These are phyloP conservation scores for Aphidius ervi DNA, from an alignment of 1,140 invertebrate species.

Conservation along the genomic window DNA sequence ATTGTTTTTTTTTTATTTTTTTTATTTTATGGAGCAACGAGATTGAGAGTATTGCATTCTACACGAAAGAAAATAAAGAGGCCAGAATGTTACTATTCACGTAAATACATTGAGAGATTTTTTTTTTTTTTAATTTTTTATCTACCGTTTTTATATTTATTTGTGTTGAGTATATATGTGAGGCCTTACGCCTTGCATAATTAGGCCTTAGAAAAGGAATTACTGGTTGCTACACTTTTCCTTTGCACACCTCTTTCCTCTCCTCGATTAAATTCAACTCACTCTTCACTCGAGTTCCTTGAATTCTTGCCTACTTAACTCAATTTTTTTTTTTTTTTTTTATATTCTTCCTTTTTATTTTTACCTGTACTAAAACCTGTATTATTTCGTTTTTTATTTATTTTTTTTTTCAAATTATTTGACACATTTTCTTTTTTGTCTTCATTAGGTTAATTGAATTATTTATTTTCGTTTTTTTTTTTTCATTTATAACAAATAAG, in stretches of 20 bases:
- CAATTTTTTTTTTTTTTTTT: neutral
- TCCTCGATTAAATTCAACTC: neutral
- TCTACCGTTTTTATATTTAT: neutral
- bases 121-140: neutral
- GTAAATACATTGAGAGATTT: no score
- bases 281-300: neutral
- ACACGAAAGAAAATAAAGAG: no score
- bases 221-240: constrained; percentile 25
- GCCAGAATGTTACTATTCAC: no score
- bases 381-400: no score
- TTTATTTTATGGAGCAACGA: no score
- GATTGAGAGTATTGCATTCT: no score
- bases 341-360: constrained; percentile 1
- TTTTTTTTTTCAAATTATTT: no score
- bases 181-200: constrained; percentile 25
- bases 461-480: constrained; percentile 3
- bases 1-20: no score
- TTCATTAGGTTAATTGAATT: neutral
- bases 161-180: constrained; percentile 6
- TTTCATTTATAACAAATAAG: neutral
- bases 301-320: constrained; percentile 2
- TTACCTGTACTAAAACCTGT: neutral
- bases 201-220: constrained; percentile 26
- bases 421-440: no score
- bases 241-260: neutral